Evolutionary conservation across 2,888 invertebrate genomes (phyloP).

Genomic region (Chrysomela aeneicollis): DNA sequence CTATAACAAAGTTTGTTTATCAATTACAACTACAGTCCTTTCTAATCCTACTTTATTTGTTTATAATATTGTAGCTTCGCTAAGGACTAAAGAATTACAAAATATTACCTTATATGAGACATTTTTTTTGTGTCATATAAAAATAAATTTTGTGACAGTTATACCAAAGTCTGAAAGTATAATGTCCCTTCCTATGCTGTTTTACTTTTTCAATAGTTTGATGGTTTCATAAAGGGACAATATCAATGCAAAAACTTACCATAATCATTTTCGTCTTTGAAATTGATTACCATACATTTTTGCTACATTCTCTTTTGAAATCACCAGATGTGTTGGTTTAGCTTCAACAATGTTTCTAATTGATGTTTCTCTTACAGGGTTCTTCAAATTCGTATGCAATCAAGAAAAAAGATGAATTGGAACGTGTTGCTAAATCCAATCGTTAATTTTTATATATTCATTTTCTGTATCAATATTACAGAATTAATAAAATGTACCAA

Average conservation of each 20-base stretch:
- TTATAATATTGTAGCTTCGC: constrained; percentile 52
- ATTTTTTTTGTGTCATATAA: constrained; percentile 5
- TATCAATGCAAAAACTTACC: constrained; percentile 38
- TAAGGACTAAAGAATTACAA: constrained; percentile 34
- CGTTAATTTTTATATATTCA: constrained; percentile 76
- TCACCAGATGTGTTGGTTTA: constrained; percentile 13
- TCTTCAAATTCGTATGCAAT: constrained; percentile 99
- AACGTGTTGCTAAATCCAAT: constrained; percentile 99
- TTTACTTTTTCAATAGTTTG: constrained; percentile 29
- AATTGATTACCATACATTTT: constrained; percentile 36
- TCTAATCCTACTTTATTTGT: constrained; percentile 52
- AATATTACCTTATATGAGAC: constrained; percentile 25
- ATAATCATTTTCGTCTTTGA: constrained; percentile 25
- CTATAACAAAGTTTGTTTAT: neutral
- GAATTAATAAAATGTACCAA: constrained; percentile 30
- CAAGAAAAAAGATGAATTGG: constrained; percentile 99
- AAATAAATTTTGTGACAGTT: constrained; percentile 27
- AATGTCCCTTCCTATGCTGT: constrained; percentile 42
- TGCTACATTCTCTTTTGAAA: constrained; percentile 27
- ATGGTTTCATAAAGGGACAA: constrained; percentile 41
- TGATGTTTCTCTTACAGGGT: constrained; percentile 67
- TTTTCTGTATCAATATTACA: constrained; percentile 39
- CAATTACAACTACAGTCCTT: constrained; percentile 48
- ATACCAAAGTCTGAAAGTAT: constrained; percentile 21
- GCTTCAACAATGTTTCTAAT: constrained; percentile 24